A percentile compares a stretch with the other conserved stretches of the same genome.
These are phyloP conservation scores for Micronycteris hirsuta DNA, from an alignment of 2,113 vertebrate species.

Conservation along the genomic window DNA sequence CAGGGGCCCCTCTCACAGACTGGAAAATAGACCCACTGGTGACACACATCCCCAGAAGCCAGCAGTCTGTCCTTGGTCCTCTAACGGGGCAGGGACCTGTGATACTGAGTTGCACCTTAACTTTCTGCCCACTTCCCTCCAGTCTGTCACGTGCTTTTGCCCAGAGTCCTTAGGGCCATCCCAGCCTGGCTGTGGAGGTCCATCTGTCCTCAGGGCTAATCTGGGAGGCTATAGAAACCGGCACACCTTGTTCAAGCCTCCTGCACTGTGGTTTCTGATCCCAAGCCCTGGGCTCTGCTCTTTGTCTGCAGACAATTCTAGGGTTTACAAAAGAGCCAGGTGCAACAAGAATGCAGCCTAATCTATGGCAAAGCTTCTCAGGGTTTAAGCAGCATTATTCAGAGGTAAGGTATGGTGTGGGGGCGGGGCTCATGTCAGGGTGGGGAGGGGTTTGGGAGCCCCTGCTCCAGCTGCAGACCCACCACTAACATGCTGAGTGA, in stretches of 20 bases:
- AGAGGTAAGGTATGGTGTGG: background rate
- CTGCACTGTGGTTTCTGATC: conserved; percentile 21
- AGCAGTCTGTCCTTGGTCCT: background rate
- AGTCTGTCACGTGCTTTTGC: background rate
- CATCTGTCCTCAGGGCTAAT: background rate
- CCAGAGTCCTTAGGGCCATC: background rate
- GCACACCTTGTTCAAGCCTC: conserved; percentile 10
- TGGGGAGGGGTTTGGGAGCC: background rate
- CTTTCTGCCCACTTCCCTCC: background rate
- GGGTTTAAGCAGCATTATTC: conserved; percentile 55
- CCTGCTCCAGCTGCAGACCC: background rate
- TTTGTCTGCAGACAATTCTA: conserved; percentile 62
- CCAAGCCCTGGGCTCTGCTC: conserved; percentile 51
- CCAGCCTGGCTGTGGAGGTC: background rate
- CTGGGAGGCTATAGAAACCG: background rate
- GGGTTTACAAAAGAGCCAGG: conserved; percentile 70
- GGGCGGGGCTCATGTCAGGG: background rate
- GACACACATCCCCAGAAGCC: background rate
- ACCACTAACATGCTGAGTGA: background rate
- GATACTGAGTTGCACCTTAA: background rate
- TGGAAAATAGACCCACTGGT: background rate
- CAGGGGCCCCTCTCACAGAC: background rate
- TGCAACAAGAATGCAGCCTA: conserved; percentile 62
- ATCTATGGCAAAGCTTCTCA: conserved; percentile 31
- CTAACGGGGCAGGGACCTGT: rapidly evolving